phyloP scores from a whole-genome alignment of 2,113 vertebrate species.

The Fulica atra region DNA sequence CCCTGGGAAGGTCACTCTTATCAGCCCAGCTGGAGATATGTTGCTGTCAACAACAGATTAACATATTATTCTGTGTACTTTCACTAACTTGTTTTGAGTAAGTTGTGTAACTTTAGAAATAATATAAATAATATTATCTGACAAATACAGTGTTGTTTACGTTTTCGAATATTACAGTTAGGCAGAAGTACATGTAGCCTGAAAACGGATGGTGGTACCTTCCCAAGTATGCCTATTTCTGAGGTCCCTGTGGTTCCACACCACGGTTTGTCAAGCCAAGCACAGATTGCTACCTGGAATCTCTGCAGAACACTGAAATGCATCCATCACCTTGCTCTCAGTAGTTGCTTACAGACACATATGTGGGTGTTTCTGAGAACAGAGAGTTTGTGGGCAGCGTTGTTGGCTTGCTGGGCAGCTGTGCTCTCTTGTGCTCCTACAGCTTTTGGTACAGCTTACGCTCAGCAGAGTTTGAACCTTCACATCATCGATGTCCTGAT shows the following conservation, averaged over 20 bases:
- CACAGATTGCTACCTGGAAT: background rate
- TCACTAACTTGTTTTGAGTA: background rate
- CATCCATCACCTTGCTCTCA: background rate
- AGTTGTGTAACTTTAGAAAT: background rate
- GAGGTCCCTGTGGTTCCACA: background rate
- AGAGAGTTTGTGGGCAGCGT: background rate
- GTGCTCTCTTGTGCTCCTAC: background rate
- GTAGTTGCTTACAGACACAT: background rate
- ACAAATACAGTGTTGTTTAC: background rate
- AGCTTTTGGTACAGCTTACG: background rate
- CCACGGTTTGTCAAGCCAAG: background rate
- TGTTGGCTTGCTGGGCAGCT: background rate
- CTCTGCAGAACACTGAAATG: background rate
- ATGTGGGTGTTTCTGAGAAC: background rate
- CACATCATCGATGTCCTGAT: background rate
- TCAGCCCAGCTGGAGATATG: background rate
- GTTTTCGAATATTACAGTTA: background rate
- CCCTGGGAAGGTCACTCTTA: background rate
- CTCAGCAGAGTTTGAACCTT: rapidly evolving
- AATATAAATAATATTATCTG: background rate
- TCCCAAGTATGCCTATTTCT: background rate
- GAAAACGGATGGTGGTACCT: background rate
- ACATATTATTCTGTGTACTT: background rate
- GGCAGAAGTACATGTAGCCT: background rate
- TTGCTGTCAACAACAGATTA: background rate